Conservation (phyloP, 2,888 invertebrate species). For the Eristalis tenax region DNA sequence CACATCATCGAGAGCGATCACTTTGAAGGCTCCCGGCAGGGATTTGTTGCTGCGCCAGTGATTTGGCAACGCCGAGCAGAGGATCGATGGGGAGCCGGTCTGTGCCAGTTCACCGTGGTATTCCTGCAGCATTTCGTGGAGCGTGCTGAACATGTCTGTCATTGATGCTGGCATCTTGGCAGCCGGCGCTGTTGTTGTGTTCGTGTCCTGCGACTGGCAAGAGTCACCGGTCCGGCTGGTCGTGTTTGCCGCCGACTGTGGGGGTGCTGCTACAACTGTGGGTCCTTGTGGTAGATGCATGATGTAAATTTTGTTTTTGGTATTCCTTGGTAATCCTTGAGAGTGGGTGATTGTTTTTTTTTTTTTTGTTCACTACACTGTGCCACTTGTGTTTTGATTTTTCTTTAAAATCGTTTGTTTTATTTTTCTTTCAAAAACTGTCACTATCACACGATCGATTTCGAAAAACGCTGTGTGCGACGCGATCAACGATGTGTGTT, state of each 20-base stretch:
- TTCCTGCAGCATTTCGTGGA: slow-evolving; percentile 91
- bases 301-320: neutral
- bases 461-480: neutral
- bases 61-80: slow-evolving; percentile 95
- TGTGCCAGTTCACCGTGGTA: slow-evolving; percentile 96
- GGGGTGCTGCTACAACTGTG: slow-evolving; percentile 78
- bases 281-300: slow-evolving; percentile 81
- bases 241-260: slow-evolving; percentile 72
- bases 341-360: neutral
- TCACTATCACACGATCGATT: slow-evolving; percentile 22
- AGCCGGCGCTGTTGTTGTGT: slow-evolving; percentile 71
- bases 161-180: slow-evolving; percentile 84
- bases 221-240: slow-evolving; percentile 34
- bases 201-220: slow-evolving; percentile 54
- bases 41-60: slow-evolving; percentile 99
- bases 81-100: slow-evolving; percentile 96
- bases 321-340: slow-evolving; percentile 42
- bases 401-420: slow-evolving; percentile 13
- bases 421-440: slow-evolving; percentile 17
- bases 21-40: slow-evolving; percentile 97
- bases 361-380: neutral
- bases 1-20: slow-evolving; percentile 95
- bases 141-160: slow-evolving; percentile 88
- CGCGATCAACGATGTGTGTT: slow-evolving; percentile 17
- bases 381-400: slow-evolving; percentile 8